A percentile compares a stretch with the other conserved stretches of the same genome.
These are phyloP conservation scores for Columba guinea DNA, from an alignment of 2,797 vertebrate species.

Conservation along the genomic window DNA sequence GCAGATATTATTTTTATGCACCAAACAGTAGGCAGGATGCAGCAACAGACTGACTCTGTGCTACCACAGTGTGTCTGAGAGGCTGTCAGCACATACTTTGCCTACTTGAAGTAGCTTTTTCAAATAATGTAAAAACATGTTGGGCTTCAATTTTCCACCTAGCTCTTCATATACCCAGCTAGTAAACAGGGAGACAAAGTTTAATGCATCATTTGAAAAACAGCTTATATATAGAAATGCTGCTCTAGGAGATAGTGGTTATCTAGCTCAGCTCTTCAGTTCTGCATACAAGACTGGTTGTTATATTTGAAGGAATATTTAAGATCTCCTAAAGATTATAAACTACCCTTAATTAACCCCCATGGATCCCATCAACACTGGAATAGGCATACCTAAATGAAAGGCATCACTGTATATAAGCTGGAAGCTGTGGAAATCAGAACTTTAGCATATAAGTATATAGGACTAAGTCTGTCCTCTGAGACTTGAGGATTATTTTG, in stretches of 20 bases:
- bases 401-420: neutral
- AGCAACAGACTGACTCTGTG: slow-evolving; percentile 61
- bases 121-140: slow-evolving; percentile 53
- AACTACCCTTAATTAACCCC: slow-evolving; percentile 44
- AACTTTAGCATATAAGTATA: neutral
- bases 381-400: neutral
- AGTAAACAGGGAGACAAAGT: slow-evolving; percentile 15
- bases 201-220: neutral
- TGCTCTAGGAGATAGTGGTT: neutral
- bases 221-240: neutral
- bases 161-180: neutral
- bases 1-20: slow-evolving; percentile 64
- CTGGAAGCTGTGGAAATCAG: slow-evolving; percentile 7
- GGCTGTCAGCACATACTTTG: slow-evolving; percentile 58
- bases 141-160: neutral
- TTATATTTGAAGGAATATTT: slow-evolving; percentile 30
- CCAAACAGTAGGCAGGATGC: slow-evolving; percentile 55
- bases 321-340: slow-evolving; percentile 44
- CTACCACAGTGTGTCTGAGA: slow-evolving; percentile 61
- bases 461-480: slow-evolving; percentile 1
- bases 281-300: neutral
- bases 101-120: slow-evolving; percentile 51
- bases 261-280: neutral
- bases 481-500: slow-evolving; percentile 37
- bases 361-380: neutral